These are phyloP conservation scores for Polia nebulosa DNA, from an alignment of 2,888 invertebrate genomes.

Conservation along the genomic window DNA sequence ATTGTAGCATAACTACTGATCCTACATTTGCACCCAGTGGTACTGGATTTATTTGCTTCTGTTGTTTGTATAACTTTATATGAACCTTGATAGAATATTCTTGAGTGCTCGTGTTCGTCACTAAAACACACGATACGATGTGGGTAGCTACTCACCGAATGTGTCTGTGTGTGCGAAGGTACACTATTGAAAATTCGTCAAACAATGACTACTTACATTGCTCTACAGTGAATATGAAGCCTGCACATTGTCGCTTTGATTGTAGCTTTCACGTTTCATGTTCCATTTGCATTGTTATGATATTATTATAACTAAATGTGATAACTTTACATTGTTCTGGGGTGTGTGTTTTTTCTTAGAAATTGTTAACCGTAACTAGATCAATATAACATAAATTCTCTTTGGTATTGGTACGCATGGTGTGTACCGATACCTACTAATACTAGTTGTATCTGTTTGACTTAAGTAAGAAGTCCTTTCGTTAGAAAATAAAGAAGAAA, in stretches of 20 bases:
- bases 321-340: not conserved
- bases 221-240: not conserved
- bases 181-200: not conserved
- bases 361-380: not conserved
- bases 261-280: not conserved
- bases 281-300: not conserved
- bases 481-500: constrained; percentile 17
- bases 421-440: too few species aligned
- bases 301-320: not conserved
- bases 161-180: constrained; percentile 1
- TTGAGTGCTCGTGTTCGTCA: not conserved
- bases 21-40: not conserved
- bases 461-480: not conserved
- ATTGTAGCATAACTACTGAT: not conserved
- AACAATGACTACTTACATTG: constrained; percentile 8
- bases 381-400: not conserved
- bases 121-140: not conserved
- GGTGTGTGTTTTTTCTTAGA: constrained; percentile 15
- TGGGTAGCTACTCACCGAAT: not conserved
- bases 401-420: not conserved
- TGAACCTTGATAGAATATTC: not conserved
- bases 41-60: not conserved
- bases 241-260: constrained; percentile 21
- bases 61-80: not conserved
- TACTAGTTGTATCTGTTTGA: not conserved